Percentiles rank a stretch among this genome's conserved stretches.
Evolutionary conservation across 2,797 vertebrate genomes (phyloP).

Genomic region (Tangara arthus): DNA sequence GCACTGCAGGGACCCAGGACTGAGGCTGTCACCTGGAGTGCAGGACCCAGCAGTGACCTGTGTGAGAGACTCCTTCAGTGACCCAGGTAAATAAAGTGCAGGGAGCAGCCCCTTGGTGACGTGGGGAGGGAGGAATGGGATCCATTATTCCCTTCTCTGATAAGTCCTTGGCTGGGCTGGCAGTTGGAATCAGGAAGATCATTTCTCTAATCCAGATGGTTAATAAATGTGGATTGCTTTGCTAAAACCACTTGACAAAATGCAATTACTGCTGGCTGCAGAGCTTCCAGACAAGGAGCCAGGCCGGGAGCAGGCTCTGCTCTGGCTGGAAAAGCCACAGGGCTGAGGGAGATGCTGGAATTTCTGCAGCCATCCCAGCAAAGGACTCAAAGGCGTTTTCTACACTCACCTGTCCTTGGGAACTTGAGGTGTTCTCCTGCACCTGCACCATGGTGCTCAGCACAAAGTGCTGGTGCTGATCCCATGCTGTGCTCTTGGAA

Average conservation of each 20-base stretch:
- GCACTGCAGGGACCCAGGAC: fast-evolving
- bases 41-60: neutral
- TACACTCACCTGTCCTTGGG: fast-evolving
- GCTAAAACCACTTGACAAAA: constrained; percentile 31
- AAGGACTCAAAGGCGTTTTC: neutral
- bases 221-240: constrained; percentile 46
- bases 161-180: neutral
- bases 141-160: neutral
- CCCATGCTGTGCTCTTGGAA: neutral
- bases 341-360: neutral
- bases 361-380: neutral
- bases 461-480: neutral
- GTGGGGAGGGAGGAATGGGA: neutral
- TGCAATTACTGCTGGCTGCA: neutral
- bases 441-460: neutral
- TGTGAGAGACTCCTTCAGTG: neutral
- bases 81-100: neutral
- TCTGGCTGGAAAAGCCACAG: neutral
- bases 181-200: constrained; percentile 6
- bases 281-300: neutral
- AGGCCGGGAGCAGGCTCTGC: neutral
- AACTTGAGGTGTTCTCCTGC: neutral
- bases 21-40: neutral
- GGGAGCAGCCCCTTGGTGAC: neutral
- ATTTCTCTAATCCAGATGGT: constrained; percentile 35